phyloP scores from a whole-genome alignment of 2,113 vertebrate genomes.

The Misgurnus mizolepis region DNA sequence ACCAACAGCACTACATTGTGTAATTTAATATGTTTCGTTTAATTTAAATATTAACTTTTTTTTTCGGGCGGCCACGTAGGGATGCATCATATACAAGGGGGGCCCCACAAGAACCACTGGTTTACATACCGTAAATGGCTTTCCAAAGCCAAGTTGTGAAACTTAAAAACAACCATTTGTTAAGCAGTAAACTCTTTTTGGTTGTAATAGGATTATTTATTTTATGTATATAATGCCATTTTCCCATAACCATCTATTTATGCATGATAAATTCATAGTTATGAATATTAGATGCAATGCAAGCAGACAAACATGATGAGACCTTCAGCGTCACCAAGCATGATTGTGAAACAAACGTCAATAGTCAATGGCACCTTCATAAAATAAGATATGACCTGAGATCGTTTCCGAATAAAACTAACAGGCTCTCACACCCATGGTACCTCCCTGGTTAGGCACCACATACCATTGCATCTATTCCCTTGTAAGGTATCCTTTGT shows the following conservation, averaged over 20 bases:
- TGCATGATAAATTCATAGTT: too few relatives aligned
- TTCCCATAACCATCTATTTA: neutral
- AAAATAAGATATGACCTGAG: neutral
- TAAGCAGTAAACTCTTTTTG: neutral
- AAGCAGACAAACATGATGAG: neutral
- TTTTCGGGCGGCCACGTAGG: too few relatives aligned
- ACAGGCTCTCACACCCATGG: constrained; percentile 37
- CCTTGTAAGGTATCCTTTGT: constrained; percentile 80
- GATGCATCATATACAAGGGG: too few relatives aligned
- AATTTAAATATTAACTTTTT: too few relatives aligned
- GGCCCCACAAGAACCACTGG: too few relatives aligned
- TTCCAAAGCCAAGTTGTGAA: too few relatives aligned
- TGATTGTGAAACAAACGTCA: neutral
- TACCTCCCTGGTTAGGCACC: constrained; percentile 58
- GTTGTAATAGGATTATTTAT: neutral
- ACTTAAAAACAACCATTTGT: too few relatives aligned
- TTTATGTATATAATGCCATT: neutral
- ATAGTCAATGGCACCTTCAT: neutral
- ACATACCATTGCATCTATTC: constrained; percentile 68
- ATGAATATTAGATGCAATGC: neutral
- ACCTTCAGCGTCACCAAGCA: neutral
- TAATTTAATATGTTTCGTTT: too few relatives aligned
- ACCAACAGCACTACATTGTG: too few relatives aligned
- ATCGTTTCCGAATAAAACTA: neutral
- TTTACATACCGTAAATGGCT: too few relatives aligned